These are phyloP conservation scores for Auanema freiburgensis DNA, from an alignment of 2,888 invertebrate genomes.

Conservation along the genomic window DNA sequence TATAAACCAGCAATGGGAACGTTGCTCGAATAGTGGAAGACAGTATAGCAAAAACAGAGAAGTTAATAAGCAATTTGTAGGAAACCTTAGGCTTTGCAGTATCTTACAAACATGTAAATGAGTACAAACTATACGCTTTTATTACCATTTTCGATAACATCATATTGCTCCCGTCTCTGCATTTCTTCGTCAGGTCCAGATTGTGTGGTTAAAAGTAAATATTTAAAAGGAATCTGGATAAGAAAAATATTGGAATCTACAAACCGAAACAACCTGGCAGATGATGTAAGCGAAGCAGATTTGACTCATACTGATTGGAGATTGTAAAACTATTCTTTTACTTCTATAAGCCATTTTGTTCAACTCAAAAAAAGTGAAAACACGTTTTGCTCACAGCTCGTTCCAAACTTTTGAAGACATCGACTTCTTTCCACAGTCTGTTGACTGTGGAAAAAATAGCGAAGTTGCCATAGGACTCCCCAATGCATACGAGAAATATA, in stretches of 20 bases:
- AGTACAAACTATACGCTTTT: not conserved
- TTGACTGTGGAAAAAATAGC: too few relatives aligned
- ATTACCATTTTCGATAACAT: slow-evolving; percentile 16
- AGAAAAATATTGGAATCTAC: not conserved
- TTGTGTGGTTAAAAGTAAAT: slow-evolving; percentile 13
- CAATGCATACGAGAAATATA: too few relatives aligned
- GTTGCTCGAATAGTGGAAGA: slow-evolving; percentile 31
- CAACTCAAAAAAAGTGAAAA: too few relatives aligned
- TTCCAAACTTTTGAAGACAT: too few relatives aligned
- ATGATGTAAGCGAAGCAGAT: not conserved
- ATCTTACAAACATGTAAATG: not conserved
- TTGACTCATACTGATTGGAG: not conserved
- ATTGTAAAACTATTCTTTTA: too few relatives aligned
- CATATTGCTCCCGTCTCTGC: slow-evolving; percentile 15
- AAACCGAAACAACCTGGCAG: not conserved
- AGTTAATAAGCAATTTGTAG: not conserved
- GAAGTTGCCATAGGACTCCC: too few relatives aligned
- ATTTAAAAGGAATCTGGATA: slow-evolving; percentile 19
- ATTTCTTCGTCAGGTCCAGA: slow-evolving; percentile 14
- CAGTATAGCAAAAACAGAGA: slow-evolving; percentile 25
- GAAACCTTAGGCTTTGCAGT: not conserved
- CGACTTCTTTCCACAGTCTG: too few relatives aligned
- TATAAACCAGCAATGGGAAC: slow-evolving; percentile 40
- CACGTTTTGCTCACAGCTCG: too few relatives aligned
- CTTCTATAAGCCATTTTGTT: too few relatives aligned